Base-by-base conservation (phyloP, 2,113 vertebrate genomes). In the Paracanthobrama guichenoti region DNA sequence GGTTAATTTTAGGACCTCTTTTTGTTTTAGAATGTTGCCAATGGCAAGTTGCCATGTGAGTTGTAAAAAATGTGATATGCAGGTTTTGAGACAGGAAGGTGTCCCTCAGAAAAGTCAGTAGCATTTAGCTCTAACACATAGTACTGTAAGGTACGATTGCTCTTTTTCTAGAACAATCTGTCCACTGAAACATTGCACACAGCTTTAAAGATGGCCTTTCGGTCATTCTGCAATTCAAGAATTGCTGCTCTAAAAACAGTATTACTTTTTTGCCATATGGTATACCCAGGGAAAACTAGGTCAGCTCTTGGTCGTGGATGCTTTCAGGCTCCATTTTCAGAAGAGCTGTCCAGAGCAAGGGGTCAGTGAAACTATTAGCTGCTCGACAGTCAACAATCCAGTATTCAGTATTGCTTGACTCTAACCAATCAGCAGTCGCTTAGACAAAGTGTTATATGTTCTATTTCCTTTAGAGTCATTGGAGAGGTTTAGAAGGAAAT, bases 91-190 rank as follows among this genome's bases (percentile, higher is more conserved):
- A 73, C 20, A 5, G 8, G 73, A 53, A 75, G 9, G 8, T 3
- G 9, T 9, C 59, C 24, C 42, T 64, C 24, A 79, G 13, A 64
- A 46, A 6, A 10, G 1, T 79, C 42, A 46, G 78, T 80, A 66
- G 78, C 42, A 66, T 66, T 80, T 50, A 66, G 55, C 60, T 48
- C 16, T 20, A 60, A 44, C 74, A 42, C 50, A 60, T 59, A 42
- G 73, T 69, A 85, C 84, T 88, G 81, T 84, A 84, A 80, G 44
- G 9, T 74, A 77, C 24, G 53, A 39, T 86, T 86, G 71, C 77
- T 72, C 76, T 86, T 69, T 35, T 86, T 79, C 18, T 46, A 55
- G 71, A 81, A 81, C 69, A 81, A 57, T 86, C 84, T 48, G 71
- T 31, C 39, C 22, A 2, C 62, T 46, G 42, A 78, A 75, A 72